Evolutionary conservation across 2,797 vertebrate species (phyloP).

Genomic region (Sardinella longiceps): DNA sequence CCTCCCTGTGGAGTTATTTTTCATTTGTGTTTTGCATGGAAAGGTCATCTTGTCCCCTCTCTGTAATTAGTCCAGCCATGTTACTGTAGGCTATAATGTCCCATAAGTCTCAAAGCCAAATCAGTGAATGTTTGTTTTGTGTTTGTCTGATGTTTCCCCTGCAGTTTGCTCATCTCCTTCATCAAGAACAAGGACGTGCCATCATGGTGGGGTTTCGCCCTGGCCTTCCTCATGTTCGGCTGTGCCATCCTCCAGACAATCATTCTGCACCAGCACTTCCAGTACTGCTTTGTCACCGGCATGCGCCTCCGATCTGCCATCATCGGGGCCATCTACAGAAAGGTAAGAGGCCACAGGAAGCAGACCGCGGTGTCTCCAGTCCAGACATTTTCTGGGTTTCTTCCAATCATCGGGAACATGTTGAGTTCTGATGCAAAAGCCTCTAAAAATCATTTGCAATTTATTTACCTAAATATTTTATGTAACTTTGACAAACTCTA

Average conservation of each 20-base stretch:
- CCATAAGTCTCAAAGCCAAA: not conserved
- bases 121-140: not conserved
- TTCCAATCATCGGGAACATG: too few relatives aligned
- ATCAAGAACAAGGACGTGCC: constrained; percentile 78
- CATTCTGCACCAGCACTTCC: constrained; percentile 88
- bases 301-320: constrained; percentile 88
- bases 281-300: constrained; percentile 87
- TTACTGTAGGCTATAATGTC: not conserved
- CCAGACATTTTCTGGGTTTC: too few relatives aligned
- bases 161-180: constrained; percentile 87
- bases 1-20: not conserved
- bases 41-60: not conserved
- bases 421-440: too few relatives aligned
- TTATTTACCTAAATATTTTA: too few relatives aligned
- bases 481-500: too few relatives aligned
- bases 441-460: too few relatives aligned
- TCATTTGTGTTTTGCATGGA: not conserved
- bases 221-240: constrained; percentile 91
- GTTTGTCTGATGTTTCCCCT: not conserved
- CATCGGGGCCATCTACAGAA: constrained; percentile 90
- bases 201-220: constrained; percentile 90
- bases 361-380: too few relatives aligned
- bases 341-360: constrained; percentile 72
- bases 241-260: constrained; percentile 86
- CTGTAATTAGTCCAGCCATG: not conserved